Evolutionary conservation across 2,888 invertebrate species (phyloP).

Genomic region (Volucella inanis): DNA sequence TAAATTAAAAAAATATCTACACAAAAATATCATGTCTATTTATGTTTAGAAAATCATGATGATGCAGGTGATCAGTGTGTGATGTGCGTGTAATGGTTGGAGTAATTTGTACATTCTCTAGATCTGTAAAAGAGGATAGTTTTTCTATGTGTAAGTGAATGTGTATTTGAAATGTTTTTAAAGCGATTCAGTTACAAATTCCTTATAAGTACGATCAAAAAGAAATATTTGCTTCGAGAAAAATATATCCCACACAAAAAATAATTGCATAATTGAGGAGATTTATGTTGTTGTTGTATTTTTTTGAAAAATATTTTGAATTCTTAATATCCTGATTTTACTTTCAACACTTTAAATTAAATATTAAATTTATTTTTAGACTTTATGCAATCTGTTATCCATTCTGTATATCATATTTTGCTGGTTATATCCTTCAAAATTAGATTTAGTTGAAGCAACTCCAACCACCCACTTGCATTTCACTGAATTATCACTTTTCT

Average conservation of each 20-base stretch:
- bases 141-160: slow-evolving; percentile 63
- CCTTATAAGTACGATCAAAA: slow-evolving; percentile 80
- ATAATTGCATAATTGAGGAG: slow-evolving; percentile 59
- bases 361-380: slow-evolving; percentile 31
- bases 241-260: slow-evolving; percentile 17
- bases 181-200: slow-evolving; percentile 82
- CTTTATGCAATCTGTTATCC: slow-evolving; percentile 59
- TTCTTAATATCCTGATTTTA: slow-evolving; percentile 50
- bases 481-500: slow-evolving; percentile 62
- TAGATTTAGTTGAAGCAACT: slow-evolving; percentile 17
- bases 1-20: slow-evolving; percentile 4
- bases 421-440: slow-evolving; percentile 45
- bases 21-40: slow-evolving; percentile 21
- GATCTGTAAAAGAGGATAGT: slow-evolving; percentile 47
- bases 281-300: background rate
- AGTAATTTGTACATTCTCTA: slow-evolving; percentile 12
- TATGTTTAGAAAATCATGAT: slow-evolving; percentile 25
- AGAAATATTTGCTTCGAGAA: slow-evolving; percentile 39
- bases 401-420: slow-evolving; percentile 15
- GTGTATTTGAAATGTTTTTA: slow-evolving; percentile 69
- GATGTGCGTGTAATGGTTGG: slow-evolving; percentile 64
- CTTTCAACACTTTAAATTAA: slow-evolving; percentile 21
- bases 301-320: background rate
- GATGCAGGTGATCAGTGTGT: slow-evolving; percentile 56
- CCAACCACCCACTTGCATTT: slow-evolving; percentile 41